Base-by-base conservation (phyloP, 2,797 vertebrate species). In the Cossypha polioptera region DNA sequence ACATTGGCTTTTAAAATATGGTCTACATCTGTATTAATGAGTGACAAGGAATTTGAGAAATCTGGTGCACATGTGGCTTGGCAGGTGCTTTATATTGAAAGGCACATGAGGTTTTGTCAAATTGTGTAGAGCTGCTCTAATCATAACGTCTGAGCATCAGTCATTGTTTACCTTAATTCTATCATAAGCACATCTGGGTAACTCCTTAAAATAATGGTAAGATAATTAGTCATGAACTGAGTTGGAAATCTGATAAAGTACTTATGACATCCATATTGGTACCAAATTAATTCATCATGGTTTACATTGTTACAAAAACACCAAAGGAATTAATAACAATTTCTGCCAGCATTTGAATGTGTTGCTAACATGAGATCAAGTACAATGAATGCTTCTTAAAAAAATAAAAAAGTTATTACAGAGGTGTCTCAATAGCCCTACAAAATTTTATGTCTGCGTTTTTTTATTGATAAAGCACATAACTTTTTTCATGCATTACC, bases 71-170 rank as follows among this genome's bases (percentile, higher is more conserved):
- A 97, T 94, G 96, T 96, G 97, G 84, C 54, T 96, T 97, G 97
- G 96, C 95, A 97, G 97, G 94, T 97, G 96, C 94, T 96, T 96
- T 94, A 73, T 71, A 92, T 87, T 93, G 95, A 97, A 95, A 97
- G 73, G 83, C 91, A 80, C 79, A 93, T 62, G 77, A 95, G 62
- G 79, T 65, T 95, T 96, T 94, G 90, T 97, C 95, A 96, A 90
- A 94, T 80, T 93, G 86, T 91, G 90, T 96, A 95, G 92, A 97
- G 84, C 78, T 92, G 66, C 79, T 96, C 94, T 90, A 97, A 94
- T 95, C 94, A 96, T 63, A 96, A 94, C 88, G 88, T 93, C 81
- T 76, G 61, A 90, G 75, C 92, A 91, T 82, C 90, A 93, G 85
- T 94, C 95, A 93, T 94, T 96, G 92, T 97, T 97, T 96, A 96